These are phyloP conservation scores for Drosophila ercepeae DNA, from an alignment of 1,140 invertebrate species.

Conservation along the genomic window DNA sequence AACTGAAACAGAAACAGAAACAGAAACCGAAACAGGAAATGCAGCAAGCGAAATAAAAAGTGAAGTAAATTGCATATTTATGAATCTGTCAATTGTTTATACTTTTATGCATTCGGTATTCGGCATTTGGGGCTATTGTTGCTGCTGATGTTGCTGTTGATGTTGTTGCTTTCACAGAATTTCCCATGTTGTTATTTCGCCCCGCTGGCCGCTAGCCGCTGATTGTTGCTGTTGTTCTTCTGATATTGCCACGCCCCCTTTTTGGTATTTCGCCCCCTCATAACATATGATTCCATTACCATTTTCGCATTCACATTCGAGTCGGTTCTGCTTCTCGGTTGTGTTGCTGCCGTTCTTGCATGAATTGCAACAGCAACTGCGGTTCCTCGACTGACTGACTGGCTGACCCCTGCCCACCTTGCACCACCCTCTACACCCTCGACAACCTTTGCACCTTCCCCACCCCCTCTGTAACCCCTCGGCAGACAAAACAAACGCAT, in stretches of 20 bases:
- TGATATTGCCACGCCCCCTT: constrained; percentile 5
- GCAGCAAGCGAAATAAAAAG: constrained; percentile 79
- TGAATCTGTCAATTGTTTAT: constrained; percentile 83
- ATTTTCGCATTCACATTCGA: constrained; percentile 44
- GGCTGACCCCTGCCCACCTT: constrained; percentile 15
- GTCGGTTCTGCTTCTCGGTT: constrained; percentile 37
- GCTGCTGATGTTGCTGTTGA: constrained; percentile 17
- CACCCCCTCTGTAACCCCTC: constrained; percentile 13
- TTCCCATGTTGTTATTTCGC: constrained; percentile 60
- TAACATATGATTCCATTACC: constrained; percentile 64
- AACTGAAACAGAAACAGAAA: constrained; percentile 24
- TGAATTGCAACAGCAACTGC: constrained; percentile 46
- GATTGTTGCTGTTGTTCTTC: constrained; percentile 31
- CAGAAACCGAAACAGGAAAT: constrained; percentile 70
- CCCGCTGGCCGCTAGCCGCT: constrained; percentile 19
- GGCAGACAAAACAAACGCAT: constrained; percentile 60
- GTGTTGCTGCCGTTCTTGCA: constrained; percentile 54
- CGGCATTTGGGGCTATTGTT: constrained; percentile 36
- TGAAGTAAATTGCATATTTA: constrained; percentile 83
- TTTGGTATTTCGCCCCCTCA: constrained; percentile 12
- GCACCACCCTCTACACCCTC: background rate
- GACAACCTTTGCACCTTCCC: constrained; percentile 6
- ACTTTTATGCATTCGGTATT: constrained; percentile 66
- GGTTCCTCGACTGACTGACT: constrained; percentile 11
- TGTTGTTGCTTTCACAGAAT: constrained; percentile 58